Evolutionary conservation across 2,113 vertebrate species (phyloP).

Genomic region (Odontophorus gujanensis): DNA sequence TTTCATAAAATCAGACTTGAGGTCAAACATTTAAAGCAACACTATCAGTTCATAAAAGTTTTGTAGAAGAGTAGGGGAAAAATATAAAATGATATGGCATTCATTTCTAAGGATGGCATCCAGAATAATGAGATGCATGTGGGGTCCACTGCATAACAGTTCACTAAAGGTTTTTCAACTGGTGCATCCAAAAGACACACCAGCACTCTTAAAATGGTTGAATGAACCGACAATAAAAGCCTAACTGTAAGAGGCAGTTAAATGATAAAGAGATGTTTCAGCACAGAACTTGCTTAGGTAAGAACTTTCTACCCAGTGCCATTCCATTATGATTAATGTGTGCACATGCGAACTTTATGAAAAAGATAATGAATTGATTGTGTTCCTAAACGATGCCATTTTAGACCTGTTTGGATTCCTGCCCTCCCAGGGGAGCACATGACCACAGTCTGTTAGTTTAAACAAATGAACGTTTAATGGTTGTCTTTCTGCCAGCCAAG

Average conservation of each 20-base stretch:
- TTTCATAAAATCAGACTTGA: background rate
- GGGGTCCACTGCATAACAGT: background rate
- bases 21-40: background rate
- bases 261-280: constrained; percentile 73
- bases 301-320: constrained; percentile 70
- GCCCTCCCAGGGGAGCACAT: constrained; percentile 54
- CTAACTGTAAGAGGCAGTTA: constrained; percentile 71
- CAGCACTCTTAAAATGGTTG: constrained; percentile 74
- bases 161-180: background rate
- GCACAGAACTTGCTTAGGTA: constrained; percentile 79
- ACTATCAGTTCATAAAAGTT: accelerated
- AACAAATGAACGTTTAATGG: constrained; percentile 77
- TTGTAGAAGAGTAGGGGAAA: background rate
- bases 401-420: constrained; percentile 73
- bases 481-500: constrained; percentile 62
- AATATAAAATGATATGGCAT: accelerated
- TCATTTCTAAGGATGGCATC: background rate
- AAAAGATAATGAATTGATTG: constrained; percentile 81
- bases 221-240: constrained; percentile 77
- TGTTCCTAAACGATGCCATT: constrained; percentile 73
- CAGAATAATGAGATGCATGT: background rate
- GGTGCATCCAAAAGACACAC: constrained; percentile 31
- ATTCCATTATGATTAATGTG: constrained; percentile 76
- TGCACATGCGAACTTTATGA: constrained; percentile 76
- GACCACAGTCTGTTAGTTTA: constrained; percentile 76